A percentile compares a stretch with the other conserved stretches of the same genome.
Evolutionary conservation across 2,113 vertebrate genomes (phyloP).

Genomic region (Percina caprodes): DNA sequence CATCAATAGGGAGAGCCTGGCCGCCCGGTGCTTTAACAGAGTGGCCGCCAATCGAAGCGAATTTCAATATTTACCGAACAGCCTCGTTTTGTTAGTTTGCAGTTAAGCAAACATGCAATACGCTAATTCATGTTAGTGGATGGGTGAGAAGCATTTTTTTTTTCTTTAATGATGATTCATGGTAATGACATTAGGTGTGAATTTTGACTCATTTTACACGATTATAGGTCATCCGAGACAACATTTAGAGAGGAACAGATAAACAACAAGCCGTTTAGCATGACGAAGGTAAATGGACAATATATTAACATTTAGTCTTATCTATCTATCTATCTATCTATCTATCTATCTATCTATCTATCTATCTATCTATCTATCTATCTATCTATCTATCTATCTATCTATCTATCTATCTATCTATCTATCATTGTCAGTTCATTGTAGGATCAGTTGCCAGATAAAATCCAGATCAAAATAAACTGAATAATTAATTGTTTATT

Average conservation of each 20-base stretch:
- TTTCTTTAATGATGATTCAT: conserved; percentile 44
- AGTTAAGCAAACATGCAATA: conserved; percentile 78
- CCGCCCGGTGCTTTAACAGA: conserved; percentile 77
- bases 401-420: background rate
- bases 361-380: background rate
- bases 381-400: background rate
- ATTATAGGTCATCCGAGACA: conserved; percentile 32
- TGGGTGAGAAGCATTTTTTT: conserved; percentile 38
- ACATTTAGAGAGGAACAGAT: conserved; percentile 40
- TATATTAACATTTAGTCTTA: no score
- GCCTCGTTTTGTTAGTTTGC: conserved; percentile 79
- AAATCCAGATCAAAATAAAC: background rate
- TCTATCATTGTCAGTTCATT: background rate
- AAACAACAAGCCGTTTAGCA: conserved; percentile 6
- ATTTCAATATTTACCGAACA: conserved; percentile 84
- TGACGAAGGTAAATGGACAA: background rate
- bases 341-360: background rate
- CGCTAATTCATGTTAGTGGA: conserved; percentile 56
- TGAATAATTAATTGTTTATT: background rate
- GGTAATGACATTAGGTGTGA: conserved; percentile 74
- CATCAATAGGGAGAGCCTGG: conserved; percentile 74
- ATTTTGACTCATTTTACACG: conserved; percentile 56
- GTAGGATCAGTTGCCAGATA: background rate
- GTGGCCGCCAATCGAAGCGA: conserved; percentile 72
- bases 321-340: background rate